Evolutionary conservation across 1,140 invertebrate genomes (phyloP), one percentile per base, ranked within the genome.

Genomic region (Drosophila biarmipes): DNA sequence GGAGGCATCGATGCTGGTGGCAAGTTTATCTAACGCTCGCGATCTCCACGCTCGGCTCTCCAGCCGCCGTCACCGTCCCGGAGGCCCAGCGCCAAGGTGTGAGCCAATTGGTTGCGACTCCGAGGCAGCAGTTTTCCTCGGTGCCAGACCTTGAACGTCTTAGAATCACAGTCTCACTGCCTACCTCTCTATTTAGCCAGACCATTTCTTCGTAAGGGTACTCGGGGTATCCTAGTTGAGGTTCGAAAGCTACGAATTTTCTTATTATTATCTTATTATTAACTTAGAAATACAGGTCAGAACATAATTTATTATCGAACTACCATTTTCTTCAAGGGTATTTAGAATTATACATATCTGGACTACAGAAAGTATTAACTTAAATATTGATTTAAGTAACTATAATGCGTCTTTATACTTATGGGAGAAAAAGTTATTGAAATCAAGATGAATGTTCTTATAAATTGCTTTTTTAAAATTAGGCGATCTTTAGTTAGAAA

Each of bases 21-120:
- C 82, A 81, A 78, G 69, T 82, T 86, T 87, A 86, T 86, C 82
- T 86, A 86, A 86, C 72, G 82, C 74, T 71, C 19, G 74, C 82
- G 58, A 86, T 86, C 82, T 87, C 71, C 74, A 80, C 40, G 63
- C 66, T 43, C 64, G 40, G 21, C 40, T 14, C 48, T 14, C 10
- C n/a, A 17, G n/a, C 27, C 54, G 27, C 42, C 29, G 42, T 48
- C 54, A 37, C 42, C 29, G 42, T 48, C 24, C 42, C 17, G 15
- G 35, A 62, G 58, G 81, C 54, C 72, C 73, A 79, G 62, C 73
- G 67, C 78, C 73, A 69, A 87, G 87, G 82, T 86, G 82, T 86
- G 82, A 86, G 82, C 75, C 82, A 86, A 86, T 87, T 86, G 84
- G 82, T 64, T 86, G 73, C 64, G 40, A 43, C 40, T 43, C 40